These are phyloP conservation scores for Oryzias curvinotus DNA, from an alignment of 2,113 vertebrate species.

Conservation along the genomic window DNA sequence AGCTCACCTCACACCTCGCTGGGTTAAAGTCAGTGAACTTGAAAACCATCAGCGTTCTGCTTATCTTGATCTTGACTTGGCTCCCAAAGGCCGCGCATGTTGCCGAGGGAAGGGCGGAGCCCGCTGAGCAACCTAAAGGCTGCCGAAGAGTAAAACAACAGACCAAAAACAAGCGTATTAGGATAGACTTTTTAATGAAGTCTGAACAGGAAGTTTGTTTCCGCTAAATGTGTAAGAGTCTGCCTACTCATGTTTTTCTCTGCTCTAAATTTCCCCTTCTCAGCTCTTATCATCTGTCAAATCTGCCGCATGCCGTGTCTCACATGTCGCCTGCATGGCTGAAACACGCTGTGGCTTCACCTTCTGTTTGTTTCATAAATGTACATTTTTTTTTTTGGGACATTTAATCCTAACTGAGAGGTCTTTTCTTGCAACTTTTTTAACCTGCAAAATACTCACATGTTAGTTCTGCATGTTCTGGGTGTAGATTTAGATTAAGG, in stretches of 20 bases:
- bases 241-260: constrained; percentile 34
- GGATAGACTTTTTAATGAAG: constrained; percentile 2
- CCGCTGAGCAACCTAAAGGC: too few species aligned
- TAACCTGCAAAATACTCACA: too few species aligned
- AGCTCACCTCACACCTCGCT: constrained; percentile 66
- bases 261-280: constrained; percentile 46
- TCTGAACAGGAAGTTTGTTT: constrained; percentile 31
- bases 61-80: constrained; percentile 2
- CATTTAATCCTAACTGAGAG: too few species aligned
- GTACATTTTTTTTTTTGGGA: too few species aligned
- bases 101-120: too few species aligned
- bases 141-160: neutral
- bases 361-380: too few species aligned
- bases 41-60: neutral
- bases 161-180: neutral
- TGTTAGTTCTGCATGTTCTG: too few species aligned
- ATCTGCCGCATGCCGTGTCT: constrained; percentile 25
- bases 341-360: neutral
- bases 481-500: too few species aligned
- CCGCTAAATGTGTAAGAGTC: constrained; percentile 7
- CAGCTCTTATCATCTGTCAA: constrained; percentile 43
- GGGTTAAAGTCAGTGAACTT: constrained; percentile 15
- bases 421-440: too few species aligned
- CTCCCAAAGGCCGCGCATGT: too few species aligned
- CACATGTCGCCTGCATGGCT: constrained; percentile 21